Evolutionary conservation across 2,888 invertebrate genomes (phyloP).

Genomic region (Hirtodrosophila histrioides): DNA sequence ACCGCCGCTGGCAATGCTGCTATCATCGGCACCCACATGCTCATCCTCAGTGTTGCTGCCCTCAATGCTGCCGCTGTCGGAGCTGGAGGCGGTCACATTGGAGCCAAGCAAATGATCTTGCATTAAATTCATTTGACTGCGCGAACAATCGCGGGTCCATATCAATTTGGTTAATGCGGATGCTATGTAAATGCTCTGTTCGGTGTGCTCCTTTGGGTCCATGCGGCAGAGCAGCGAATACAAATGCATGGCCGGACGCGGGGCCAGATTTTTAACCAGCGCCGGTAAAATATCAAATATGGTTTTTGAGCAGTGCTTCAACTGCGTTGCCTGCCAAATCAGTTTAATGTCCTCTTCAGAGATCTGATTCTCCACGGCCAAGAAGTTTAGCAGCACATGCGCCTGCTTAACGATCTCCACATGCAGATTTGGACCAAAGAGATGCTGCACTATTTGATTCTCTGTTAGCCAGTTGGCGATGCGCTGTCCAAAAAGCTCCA

Average conservation of each 20-base stretch:
- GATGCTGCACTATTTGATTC: constrained; percentile 95
- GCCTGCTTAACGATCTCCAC: constrained; percentile 98
- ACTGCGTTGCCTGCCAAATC: constrained; percentile 97
- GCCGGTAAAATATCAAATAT: constrained; percentile 96
- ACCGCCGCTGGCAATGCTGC: constrained; percentile 86
- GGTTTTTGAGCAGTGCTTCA: constrained; percentile 97
- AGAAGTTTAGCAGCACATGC: constrained; percentile 95
- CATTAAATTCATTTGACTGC: constrained; percentile 84
- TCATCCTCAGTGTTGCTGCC: constrained; percentile 92
- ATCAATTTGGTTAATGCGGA: constrained; percentile 95
- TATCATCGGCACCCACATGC: constrained; percentile 85
- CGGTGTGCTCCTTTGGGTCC: constrained; percentile 96
- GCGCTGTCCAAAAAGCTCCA: constrained; percentile 92
- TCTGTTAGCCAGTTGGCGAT: constrained; percentile 95
- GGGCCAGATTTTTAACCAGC: constrained; percentile 94
- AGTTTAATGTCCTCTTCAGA: constrained; percentile 95
- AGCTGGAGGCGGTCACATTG: constrained; percentile 87
- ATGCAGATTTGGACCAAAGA: constrained; percentile 98
- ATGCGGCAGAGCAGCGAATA: constrained; percentile 93
- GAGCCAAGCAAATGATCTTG: constrained; percentile 84
- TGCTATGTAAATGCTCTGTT: constrained; percentile 95
- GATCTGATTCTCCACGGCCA: constrained; percentile 95
- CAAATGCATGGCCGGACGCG: constrained; percentile 94
- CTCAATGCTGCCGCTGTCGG: constrained; percentile 92
- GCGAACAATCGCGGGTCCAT: constrained; percentile 90